Percentiles rank a stretch among this genome's conserved stretches.
phyloP scores from a whole-genome alignment of 2,113 vertebrate species.

The Cheilinus undulatus region DNA sequence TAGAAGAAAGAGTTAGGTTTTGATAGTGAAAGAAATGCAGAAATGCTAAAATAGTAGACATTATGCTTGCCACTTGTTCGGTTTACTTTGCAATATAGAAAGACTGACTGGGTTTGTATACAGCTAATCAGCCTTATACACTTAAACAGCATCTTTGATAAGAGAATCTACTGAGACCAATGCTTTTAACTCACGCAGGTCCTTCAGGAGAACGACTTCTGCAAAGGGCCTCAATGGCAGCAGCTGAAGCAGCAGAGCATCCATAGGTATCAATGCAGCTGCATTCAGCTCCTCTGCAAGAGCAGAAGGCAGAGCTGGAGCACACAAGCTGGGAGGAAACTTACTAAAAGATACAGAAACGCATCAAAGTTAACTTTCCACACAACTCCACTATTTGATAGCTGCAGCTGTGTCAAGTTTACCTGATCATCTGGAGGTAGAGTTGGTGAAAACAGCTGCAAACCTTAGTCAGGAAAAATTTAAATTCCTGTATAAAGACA shows the following conservation, averaged over 20 bases:
- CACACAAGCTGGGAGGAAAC: conserved; percentile 88
- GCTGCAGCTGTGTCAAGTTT: conserved; percentile 12
- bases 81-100: too few relatives aligned
- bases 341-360: conserved; percentile 81
- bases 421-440: conserved; percentile 93
- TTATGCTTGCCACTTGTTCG: too few relatives aligned
- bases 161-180: not conserved
- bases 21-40: too few relatives aligned
- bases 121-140: not conserved
- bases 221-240: conserved; percentile 86
- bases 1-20: too few relatives aligned
- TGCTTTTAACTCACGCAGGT: conserved; percentile 79
- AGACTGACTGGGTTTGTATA: not conserved
- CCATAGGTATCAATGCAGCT: conserved; percentile 87
- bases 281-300: conserved; percentile 86
- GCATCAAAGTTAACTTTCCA: not conserved
- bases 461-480: conserved; percentile 85
- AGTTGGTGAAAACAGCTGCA: conserved; percentile 87
- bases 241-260: conserved; percentile 88
- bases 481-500: conserved; percentile 88
- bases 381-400: conserved; percentile 14
- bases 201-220: conserved; percentile 84
- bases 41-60: too few relatives aligned
- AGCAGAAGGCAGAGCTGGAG: conserved; percentile 74
- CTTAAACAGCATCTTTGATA: not conserved